These are phyloP conservation scores for Gallinago paraguaiae DNA, from an alignment of 2,113 vertebrate species.

Conservation along the genomic window DNA sequence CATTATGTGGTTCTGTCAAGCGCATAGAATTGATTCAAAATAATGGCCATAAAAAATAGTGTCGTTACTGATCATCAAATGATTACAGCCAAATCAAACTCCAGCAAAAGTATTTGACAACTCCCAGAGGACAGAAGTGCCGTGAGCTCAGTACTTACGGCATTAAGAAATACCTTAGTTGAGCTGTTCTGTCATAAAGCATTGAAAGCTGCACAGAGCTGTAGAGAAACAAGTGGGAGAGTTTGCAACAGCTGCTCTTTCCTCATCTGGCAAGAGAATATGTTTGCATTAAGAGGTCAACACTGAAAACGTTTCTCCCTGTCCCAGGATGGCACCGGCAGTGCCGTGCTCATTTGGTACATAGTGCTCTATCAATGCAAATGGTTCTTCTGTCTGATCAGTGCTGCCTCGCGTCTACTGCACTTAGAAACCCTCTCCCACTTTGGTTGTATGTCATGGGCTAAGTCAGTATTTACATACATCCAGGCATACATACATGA, in stretches of 20 bases:
- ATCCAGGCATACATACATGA: neutral
- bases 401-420: fast-evolving
- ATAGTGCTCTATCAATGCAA: neutral
- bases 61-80: neutral
- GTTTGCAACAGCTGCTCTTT: neutral
- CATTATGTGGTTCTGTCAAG: conserved; percentile 22
- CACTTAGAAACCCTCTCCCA: neutral
- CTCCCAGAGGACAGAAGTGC: neutral
- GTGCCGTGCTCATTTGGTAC: neutral
- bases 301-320: neutral
- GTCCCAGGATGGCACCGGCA: neutral
- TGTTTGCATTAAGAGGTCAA: neutral
- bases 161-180: neutral
- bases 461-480: neutral
- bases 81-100: neutral
- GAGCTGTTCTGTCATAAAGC: neutral
- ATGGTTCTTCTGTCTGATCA: neutral
- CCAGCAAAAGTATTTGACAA: neutral
- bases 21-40: conserved; percentile 14
- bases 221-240: neutral
- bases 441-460: fast-evolving
- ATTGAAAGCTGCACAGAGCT: neutral
- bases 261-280: neutral
- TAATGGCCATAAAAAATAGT: neutral
- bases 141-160: neutral